Evolutionary conservation across 92 coral and sea anemone genomes (phyloP).

Genomic region (Porites rus): DNA sequence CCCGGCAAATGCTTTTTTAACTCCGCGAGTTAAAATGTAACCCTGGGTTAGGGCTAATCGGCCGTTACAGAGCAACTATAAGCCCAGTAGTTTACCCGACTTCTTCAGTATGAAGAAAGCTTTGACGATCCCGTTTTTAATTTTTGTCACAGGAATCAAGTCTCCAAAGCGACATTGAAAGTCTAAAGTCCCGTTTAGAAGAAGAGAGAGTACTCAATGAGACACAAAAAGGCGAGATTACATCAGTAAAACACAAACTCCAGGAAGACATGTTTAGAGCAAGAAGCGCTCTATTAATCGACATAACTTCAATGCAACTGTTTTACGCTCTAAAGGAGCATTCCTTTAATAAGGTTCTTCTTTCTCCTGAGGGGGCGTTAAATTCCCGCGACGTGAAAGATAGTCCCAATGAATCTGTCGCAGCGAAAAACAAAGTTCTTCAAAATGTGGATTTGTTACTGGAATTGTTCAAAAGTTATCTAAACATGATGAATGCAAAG

Average conservation of each 20-base stretch:
- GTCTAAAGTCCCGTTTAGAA: slow-evolving; percentile 77
- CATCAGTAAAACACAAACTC: slow-evolving; percentile 46
- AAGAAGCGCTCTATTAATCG: slow-evolving; percentile 75
- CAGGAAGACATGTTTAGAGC: slow-evolving; percentile 70
- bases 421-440: slow-evolving; percentile 67
- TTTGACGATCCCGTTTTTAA: background rate
- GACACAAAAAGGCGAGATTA: slow-evolving; percentile 59
- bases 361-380: background rate
- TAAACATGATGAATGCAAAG: slow-evolving; percentile 56
- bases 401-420: background rate
- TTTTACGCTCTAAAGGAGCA: slow-evolving; percentile 74
- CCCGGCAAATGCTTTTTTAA: too few relatives aligned
- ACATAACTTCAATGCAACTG: slow-evolving; percentile 90
- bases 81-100: too few relatives aligned
- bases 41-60: too few relatives aligned
- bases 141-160: slow-evolving; percentile 54
- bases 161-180: slow-evolving; percentile 59
- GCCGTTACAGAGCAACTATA: too few relatives aligned
- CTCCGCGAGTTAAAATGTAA: too few relatives aligned
- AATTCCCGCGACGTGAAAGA: slow-evolving; percentile 8
- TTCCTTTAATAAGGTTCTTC: slow-evolving; percentile 32
- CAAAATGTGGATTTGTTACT: slow-evolving; percentile 79
- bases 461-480: slow-evolving; percentile 74
- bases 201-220: slow-evolving; percentile 65
- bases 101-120: too few relatives aligned